Conservation (phyloP, 2,797 vertebrate species). For the Epinephelus awoara region DNA sequence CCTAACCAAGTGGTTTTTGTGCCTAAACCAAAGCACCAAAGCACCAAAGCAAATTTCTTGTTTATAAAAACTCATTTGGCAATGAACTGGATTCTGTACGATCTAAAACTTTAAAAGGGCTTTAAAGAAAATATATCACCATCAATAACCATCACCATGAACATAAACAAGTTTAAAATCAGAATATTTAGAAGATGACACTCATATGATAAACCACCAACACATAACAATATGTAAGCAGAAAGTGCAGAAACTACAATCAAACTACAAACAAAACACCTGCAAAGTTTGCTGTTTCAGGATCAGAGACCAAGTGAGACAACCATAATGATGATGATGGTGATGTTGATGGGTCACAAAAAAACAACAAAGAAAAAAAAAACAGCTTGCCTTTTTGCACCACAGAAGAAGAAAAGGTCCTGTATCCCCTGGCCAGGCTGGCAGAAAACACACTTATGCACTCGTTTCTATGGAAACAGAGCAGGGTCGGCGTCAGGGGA, state of each 20-base stretch:
- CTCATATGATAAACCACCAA: neutral
- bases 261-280: neutral
- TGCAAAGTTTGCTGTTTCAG: neutral
- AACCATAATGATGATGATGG: neutral
- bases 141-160: neutral
- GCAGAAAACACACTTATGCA: constrained; percentile 16
- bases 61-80: too few species aligned
- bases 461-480: constrained; percentile 53
- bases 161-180: neutral
- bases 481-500: constrained; percentile 23
- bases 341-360: neutral
- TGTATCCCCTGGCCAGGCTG: neutral
- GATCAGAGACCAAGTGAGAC: neutral
- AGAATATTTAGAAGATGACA: neutral
- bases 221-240: neutral
- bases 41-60: too few species aligned
- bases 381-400: neutral
- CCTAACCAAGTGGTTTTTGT: too few species aligned
- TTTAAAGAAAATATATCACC: neutral
- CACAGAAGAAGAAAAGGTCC: constrained; percentile 23
- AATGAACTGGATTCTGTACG: too few species aligned
- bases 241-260: too few species aligned
- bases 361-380: neutral
- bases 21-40: too few species aligned
- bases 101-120: neutral